Evolutionary conservation across 1,140 invertebrate species (phyloP), one percentile per base, ranked within the genome.

Genomic region (Idris sp.): DNA sequence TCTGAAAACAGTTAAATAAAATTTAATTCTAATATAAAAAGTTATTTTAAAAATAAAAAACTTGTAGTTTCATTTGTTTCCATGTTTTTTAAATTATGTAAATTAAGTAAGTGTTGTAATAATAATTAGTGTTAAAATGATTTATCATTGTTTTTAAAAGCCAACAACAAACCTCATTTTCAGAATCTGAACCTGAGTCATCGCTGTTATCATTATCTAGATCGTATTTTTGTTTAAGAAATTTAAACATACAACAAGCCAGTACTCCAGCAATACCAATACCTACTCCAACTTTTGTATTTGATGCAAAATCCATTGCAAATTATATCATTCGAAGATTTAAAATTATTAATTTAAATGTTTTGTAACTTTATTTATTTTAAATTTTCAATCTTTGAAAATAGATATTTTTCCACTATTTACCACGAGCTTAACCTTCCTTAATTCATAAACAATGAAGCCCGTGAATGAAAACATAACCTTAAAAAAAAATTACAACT

Each of bases 101-200:
- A 33, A 33, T 2, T 2, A 33, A 33, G 2, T 4, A 11, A 33
- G 13, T 33, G 13, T 13, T 13, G 3, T n/a, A n/a, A n/a, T n/a
- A n/a, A n/a, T n/a, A n/a, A n/a, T n/a, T n/a, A n/a, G n/a, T n/a
- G n/a, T n/a, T n/a, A n/a, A n/a, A n/a, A n/a, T n/a, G n/a, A n/a
- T n/a, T n/a, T n/a, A n/a, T n/a, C 9, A 11, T 13, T 3, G 1
- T 11, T 13, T 33, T 33, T n/a, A 11, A 33, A 3, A 33, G 3
- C 7, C 11, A 33, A 13, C 7, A 33, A 56, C 28, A 22, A 38
- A 65, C 59, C 48, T 64, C 48, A 13, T 44, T 0, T 5, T 64
- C 59, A 13, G 38, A 53, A 8, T 64, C 48, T 1, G 59, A 64
- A 4, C 53, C 48, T 1, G 59, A 64, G 7, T 64, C 48, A 7